Conservation (phyloP, 1,140 invertebrate genomes). For the Delia radicum region DNA sequence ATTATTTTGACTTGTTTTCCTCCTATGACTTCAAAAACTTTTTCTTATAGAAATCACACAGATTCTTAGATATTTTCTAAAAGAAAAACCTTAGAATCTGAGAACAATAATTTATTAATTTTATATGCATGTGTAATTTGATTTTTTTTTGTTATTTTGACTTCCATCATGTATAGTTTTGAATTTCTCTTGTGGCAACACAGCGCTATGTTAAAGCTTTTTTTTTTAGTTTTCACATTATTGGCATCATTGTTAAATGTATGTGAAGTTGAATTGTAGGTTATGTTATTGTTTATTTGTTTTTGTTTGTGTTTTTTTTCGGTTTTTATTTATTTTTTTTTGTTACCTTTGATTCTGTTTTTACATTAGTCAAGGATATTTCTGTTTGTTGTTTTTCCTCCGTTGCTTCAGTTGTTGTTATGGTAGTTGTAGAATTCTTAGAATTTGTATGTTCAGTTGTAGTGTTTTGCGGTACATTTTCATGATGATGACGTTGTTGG, state of each 20-base stretch:
- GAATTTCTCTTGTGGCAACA: too few species aligned
- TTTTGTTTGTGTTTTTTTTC: conserved; percentile 5
- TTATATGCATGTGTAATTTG: too few species aligned
- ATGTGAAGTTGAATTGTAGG: background rate
- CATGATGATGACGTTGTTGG: conserved; percentile 7
- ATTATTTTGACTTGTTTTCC: too few species aligned
- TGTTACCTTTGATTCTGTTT: conserved; percentile 9
- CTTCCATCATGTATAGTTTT: too few species aligned
- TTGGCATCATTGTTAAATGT: background rate
- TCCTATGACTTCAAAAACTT: too few species aligned
- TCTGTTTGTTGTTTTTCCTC: conserved; percentile 1
- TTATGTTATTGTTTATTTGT: conserved; percentile 20
- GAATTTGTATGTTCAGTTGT: background rate
- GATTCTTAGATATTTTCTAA: too few species aligned
- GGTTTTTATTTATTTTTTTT: background rate
- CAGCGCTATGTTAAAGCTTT: too few species aligned
- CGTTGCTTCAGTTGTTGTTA: conserved; percentile 1
- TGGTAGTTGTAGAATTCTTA: background rate
- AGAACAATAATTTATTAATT: too few species aligned
- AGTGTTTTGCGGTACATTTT: background rate
- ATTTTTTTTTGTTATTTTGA: too few species aligned
- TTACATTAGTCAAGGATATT: conserved; percentile 14
- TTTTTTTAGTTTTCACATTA: too few species aligned
- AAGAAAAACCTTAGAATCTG: too few species aligned
- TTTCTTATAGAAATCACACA: too few species aligned